phyloP scores from a whole-genome alignment of 2,888 invertebrate species.

The Embidobia sp. region DNA sequence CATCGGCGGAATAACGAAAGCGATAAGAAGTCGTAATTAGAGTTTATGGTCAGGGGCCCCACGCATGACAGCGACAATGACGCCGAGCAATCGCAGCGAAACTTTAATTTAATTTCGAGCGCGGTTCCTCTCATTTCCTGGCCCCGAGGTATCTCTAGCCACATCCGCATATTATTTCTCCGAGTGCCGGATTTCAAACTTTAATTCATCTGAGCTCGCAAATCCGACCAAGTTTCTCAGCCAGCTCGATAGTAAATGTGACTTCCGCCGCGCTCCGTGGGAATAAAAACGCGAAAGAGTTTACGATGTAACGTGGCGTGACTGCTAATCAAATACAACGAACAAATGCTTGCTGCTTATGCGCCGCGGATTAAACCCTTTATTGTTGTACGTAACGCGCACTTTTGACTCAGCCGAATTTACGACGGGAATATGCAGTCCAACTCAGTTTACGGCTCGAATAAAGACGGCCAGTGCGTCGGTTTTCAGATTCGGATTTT shows the following conservation, averaged over 20 bases:
- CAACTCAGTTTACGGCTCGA: too few relatives aligned
- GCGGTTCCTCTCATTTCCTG: slow-evolving; percentile 67
- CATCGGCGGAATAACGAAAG: neutral
- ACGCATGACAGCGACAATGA: slow-evolving; percentile 60
- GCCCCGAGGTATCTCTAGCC: slow-evolving; percentile 59
- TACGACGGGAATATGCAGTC: too few relatives aligned
- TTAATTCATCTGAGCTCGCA: slow-evolving; percentile 66
- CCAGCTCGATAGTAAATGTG: slow-evolving; percentile 61
- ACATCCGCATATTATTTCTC: slow-evolving; percentile 67
- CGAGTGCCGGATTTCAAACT: slow-evolving; percentile 66
- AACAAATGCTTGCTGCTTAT: slow-evolving; percentile 43
- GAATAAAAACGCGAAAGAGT: slow-evolving; percentile 63
- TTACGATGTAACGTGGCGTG: slow-evolving; percentile 53
- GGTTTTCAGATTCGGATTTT: too few relatives aligned
- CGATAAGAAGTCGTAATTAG: slow-evolving; percentile 40
- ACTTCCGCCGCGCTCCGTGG: slow-evolving; percentile 50
- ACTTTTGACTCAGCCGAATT: too few relatives aligned
- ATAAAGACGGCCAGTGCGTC: too few relatives aligned
- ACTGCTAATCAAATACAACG: slow-evolving; percentile 58
- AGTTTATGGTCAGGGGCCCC: slow-evolving; percentile 36
- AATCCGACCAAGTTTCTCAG: slow-evolving; percentile 63
- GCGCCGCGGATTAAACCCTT: slow-evolving; percentile 40
- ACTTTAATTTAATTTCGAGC: slow-evolving; percentile 67
- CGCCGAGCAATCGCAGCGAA: slow-evolving; percentile 57
- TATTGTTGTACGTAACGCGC: slow-evolving; percentile 15